A percentile compares a stretch with the other conserved stretches of the same genome.
phyloP scores from a whole-genome alignment of 2,113 vertebrate genomes.

The Machaerirhynchus nigripectus region DNA sequence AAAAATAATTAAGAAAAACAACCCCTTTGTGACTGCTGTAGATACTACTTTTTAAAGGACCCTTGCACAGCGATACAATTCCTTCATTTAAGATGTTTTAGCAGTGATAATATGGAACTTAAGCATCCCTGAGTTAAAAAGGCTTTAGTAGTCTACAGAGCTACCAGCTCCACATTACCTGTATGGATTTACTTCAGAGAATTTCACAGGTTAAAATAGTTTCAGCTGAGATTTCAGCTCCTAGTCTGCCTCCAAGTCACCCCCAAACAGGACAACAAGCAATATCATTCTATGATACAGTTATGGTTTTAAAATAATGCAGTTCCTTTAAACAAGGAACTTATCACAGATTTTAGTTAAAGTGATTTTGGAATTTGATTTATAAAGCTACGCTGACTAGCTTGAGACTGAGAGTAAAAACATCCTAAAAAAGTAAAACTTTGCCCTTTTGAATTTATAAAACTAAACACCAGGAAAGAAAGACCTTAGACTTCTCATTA shows the following conservation, averaged over 20 bases:
- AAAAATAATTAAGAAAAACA: not conserved
- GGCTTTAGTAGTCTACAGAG: not conserved
- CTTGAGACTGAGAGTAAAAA: not conserved
- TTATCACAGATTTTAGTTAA: not conserved
- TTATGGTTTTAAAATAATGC: not conserved
- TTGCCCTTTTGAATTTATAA: not conserved
- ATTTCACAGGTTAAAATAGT: not conserved
- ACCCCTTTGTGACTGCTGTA: not conserved
- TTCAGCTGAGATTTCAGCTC: not conserved
- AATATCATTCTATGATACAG: not conserved
- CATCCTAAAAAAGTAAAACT: not conserved
- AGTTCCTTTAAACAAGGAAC: not conserved
- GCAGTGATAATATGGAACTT: not conserved
- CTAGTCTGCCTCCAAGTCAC: not conserved
- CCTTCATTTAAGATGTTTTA: not conserved
- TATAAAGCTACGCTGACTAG: not conserved
- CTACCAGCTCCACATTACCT: not conserved
- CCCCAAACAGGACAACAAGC: not conserved
- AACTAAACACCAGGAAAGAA: not conserved
- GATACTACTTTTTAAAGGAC: not conserved
- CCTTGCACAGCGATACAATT: not conserved
- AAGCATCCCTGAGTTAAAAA: not conserved
- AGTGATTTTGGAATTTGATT: conserved; percentile 1
- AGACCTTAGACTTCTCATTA: not conserved
- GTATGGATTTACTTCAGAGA: not conserved